phyloP scores from a whole-genome alignment of 2,888 invertebrate species.

The Linyphia triangularis region DNA sequence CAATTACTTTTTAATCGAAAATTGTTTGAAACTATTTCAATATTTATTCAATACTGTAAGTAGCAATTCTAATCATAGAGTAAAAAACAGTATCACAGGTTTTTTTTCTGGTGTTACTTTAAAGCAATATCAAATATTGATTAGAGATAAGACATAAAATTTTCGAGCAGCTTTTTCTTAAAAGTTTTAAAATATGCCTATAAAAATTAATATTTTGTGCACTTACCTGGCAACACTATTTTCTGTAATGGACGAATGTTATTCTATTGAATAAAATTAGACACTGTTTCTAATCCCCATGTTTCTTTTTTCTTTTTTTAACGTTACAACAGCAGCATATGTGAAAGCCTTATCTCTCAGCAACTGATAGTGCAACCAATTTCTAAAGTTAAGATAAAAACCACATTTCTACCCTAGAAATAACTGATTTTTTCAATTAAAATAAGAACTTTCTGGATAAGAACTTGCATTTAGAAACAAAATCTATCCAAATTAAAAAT shows the following conservation, averaged over 20 bases:
- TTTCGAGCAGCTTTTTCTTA: background rate
- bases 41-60: no score
- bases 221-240: background rate
- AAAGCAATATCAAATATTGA: no score
- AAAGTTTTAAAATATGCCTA: background rate
- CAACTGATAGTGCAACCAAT: conserved; percentile 33
- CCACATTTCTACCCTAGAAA: no score
- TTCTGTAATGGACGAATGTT: background rate
- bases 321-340: conserved; percentile 22
- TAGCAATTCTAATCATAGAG: no score
- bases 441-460: no score
- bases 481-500: no score
- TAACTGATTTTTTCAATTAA: no score
- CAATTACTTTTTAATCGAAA: no score
- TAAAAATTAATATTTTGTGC: background rate
- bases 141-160: background rate
- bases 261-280: background rate
- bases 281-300: background rate
- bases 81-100: no score
- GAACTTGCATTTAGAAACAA: no score
- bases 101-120: no score
- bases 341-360: conserved; percentile 18
- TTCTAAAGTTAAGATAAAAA: conserved; percentile 32
- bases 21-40: no score
- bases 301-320: background rate